Percentiles rank a stretch among this genome's conserved stretches.
phyloP scores from a whole-genome alignment of 2,113 vertebrate genomes.

The Eubucco bourcierii region DNA sequence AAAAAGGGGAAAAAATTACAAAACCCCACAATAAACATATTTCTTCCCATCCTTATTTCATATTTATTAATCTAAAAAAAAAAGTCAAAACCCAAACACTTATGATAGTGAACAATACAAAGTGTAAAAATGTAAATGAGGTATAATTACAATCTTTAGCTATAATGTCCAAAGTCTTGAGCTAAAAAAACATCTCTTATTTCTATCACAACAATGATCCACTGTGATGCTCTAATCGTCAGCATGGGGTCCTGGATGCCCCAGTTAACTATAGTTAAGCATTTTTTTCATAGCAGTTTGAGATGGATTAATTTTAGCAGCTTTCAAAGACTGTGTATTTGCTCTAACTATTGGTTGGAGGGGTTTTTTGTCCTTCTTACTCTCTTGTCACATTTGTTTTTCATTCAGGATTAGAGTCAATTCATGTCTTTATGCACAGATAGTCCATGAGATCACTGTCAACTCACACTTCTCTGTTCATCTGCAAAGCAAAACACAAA shows the following conservation, averaged over 20 bases:
- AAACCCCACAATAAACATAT: not conserved
- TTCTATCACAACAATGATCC: not conserved
- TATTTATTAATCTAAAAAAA: slow-evolving; percentile 36
- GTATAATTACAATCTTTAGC: not conserved
- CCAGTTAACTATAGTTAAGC: fast-evolving
- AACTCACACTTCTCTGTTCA: not conserved
- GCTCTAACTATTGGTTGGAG: not conserved
- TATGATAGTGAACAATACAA: not conserved
- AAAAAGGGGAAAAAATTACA: not conserved
- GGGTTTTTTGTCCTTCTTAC: not conserved
- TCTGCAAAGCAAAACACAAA: not conserved
- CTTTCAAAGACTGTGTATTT: slow-evolving; percentile 10
- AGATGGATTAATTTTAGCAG: not conserved
- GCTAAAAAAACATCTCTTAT: not conserved
- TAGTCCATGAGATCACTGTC: not conserved
- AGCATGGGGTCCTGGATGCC: fast-evolving
- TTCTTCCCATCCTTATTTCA: not conserved
- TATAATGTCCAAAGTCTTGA: not conserved
- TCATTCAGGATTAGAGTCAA: not conserved
- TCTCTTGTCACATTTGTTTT: not conserved
- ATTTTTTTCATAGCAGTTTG: not conserved
- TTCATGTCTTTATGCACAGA: not conserved
- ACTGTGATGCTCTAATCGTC: fast-evolving
- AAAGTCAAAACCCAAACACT: not conserved
- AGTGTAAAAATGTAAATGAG: not conserved